Percentiles rank a stretch among this genome's conserved stretches.
Evolutionary conservation across 2,888 invertebrate genomes (phyloP).

Genomic region (Heteropelma amictum): DNA sequence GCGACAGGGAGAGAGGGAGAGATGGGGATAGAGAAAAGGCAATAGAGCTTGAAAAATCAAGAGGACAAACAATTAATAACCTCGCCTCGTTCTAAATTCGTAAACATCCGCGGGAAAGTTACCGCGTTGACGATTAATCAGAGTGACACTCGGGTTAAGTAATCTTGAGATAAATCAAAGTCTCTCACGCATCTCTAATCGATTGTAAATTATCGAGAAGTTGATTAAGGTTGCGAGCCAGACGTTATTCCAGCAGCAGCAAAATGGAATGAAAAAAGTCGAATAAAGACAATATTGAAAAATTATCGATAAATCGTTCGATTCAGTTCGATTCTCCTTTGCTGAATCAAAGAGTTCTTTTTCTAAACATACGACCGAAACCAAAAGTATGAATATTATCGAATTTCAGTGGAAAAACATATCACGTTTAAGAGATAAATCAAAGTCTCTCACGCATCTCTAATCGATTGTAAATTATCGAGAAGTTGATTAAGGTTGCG

Average conservation of each 20-base stretch:
- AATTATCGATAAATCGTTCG: too few species aligned
- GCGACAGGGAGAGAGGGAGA: conserved; percentile 45
- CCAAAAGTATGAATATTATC: too few species aligned
- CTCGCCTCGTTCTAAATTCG: conserved; percentile 27
- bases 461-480: conserved; percentile 19
- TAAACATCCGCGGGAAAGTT: conserved; percentile 20
- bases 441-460: conserved; percentile 16
- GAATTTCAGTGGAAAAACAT: background rate
- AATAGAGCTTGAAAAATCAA: conserved; percentile 71
- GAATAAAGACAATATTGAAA: too few species aligned
- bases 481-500: too few species aligned
- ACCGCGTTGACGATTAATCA: conserved; percentile 73
- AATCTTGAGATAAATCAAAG: conserved; percentile 55
- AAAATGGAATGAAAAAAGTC: too few species aligned
- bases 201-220: conserved; percentile 8
- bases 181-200: conserved; percentile 7
- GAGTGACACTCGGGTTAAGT: conserved; percentile 75
- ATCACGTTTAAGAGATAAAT: conserved; percentile 12
- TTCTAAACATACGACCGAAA: too few species aligned
- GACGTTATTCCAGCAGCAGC: too few species aligned
- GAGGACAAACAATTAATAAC: conserved; percentile 76
- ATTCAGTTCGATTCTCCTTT: too few species aligned
- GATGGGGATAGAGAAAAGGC: conserved; percentile 46
- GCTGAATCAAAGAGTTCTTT: too few species aligned
- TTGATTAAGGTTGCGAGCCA: too few species aligned